Percentiles rank a stretch among this genome's conserved stretches.
phyloP scores from a whole-genome alignment of 53 echinoderm and acorn worm species.

The Actinopyga echinites region DNA sequence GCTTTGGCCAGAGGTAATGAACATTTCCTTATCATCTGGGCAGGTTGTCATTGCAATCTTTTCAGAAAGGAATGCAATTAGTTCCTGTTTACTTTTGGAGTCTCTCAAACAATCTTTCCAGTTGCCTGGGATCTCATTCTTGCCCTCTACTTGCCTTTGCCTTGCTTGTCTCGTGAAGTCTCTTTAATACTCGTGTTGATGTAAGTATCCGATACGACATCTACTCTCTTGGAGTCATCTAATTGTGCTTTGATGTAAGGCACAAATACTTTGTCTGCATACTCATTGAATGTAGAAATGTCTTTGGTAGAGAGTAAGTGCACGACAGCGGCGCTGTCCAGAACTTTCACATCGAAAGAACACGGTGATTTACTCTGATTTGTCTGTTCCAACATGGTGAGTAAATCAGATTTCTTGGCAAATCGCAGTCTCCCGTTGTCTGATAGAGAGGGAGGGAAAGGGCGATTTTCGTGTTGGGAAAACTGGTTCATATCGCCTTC shows the following conservation, averaged over 20 bases:
- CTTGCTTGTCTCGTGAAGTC: conserved; percentile 53
- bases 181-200: conserved; percentile 40
- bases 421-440: conserved; percentile 5
- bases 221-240: conserved; percentile 38
- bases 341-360: conserved; percentile 17
- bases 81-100: conserved; percentile 45
- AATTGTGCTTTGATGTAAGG: conserved; percentile 7
- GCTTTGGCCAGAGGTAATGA: conserved; percentile 20
- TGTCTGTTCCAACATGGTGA: conserved; percentile 8
- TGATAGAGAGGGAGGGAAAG: conserved; percentile 9
- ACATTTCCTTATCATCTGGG: conserved; percentile 23
- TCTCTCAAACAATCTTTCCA: conserved; percentile 45
- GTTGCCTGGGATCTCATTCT: conserved; percentile 42
- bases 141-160: conserved; percentile 45
- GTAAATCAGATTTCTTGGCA: conserved; percentile 6
- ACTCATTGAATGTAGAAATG: conserved; percentile 44
- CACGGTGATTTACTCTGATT: neutral
- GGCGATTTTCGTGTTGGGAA: conserved; percentile 38
- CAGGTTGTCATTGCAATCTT: conserved; percentile 31
- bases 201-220: conserved; percentile 59
- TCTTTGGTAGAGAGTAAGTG: conserved; percentile 33
- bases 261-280: conserved; percentile 44
- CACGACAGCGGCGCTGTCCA: conserved; percentile 27
- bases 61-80: conserved; percentile 51
- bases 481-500: conserved; percentile 58